These are phyloP conservation scores for Lacanobia oleracea DNA, from an alignment of 2,888 invertebrate species.

Conservation along the genomic window DNA sequence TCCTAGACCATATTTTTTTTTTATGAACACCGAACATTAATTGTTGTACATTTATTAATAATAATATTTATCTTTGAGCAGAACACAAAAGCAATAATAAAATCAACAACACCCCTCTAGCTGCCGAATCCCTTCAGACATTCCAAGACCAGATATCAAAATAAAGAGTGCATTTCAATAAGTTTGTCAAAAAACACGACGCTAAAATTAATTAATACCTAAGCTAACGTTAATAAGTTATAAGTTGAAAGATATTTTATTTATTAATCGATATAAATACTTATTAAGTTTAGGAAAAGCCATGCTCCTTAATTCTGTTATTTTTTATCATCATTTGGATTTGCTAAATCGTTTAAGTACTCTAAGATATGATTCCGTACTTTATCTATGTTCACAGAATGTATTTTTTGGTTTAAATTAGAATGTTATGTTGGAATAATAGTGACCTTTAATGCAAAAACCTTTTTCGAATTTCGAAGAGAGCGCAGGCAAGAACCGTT, in stretches of 20 bases:
- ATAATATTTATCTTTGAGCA: neutral
- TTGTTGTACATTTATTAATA: neutral
- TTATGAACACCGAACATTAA: neutral
- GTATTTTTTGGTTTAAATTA: constrained; percentile 47
- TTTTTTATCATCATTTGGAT: constrained; percentile 63
- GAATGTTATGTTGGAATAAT: constrained; percentile 70
- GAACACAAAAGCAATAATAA: neutral
- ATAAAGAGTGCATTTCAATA: constrained; percentile 49
- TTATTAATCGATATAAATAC: constrained; percentile 78
- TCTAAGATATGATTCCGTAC: constrained; percentile 66
- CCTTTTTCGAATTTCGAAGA: constrained; percentile 67
- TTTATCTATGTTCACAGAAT: constrained; percentile 46
- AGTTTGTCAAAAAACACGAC: constrained; percentile 75
- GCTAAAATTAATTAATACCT: constrained; percentile 75
- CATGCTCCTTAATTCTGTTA: constrained; percentile 70
- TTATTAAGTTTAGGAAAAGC: constrained; percentile 76
- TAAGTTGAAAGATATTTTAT: constrained; percentile 75
- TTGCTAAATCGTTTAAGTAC: constrained; percentile 68
- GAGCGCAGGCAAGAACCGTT: constrained; percentile 78
- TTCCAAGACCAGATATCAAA: constrained; percentile 11
- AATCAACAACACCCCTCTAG: constrained; percentile 30
- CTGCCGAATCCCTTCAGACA: constrained; percentile 53
- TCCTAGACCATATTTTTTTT: neutral
- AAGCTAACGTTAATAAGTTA: constrained; percentile 83
- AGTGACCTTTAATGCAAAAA: constrained; percentile 85